Base-by-base conservation (phyloP, 2,113 vertebrate genomes). In the Hippocampus mohnikei region DNA sequence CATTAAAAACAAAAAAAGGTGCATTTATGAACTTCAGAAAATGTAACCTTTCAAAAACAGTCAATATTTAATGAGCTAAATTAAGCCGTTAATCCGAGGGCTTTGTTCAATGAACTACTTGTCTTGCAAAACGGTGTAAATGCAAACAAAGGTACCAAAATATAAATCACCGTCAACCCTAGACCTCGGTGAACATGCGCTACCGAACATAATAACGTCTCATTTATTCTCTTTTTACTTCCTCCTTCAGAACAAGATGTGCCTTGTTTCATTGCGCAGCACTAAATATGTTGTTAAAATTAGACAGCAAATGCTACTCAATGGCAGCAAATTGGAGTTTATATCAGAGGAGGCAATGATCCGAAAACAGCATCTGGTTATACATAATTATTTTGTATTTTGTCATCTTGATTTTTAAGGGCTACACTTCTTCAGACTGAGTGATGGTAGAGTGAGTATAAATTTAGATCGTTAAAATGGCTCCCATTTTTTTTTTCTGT, bases 1-100 rank as follows among this genome's bases (percentile, higher is more conserved):
- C 80, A 85, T 88, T 88, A 80, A 81, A 87, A 84, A 80, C 71
- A 72, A 74, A 85, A 85, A 86, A 86, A 70, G 78, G 70, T 50
- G 72, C 72, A 84, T 85, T 85, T 83, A 86, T 66, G 33, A 83
- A 77, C 70, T 79, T 78, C 83, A 67, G 55, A 73, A 81, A 84
- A 84, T 78, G 67, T 77, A 83, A 85, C 78, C 70, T 84, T 87
- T 90, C 74, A 82, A 78, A 71, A 87, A 79, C 73, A 81, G 82
- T 86, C 73, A 86, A 79, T 85, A 83, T 79, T 86, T 86, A 85
- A 85, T 82, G 83, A 84, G 65, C 52, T 16, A 71, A 84, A 70
- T 82, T 78, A 80, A 80, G 61, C 79, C 58, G 86, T 84, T 79
- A 82, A 82, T 85, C 72, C 74, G 69, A 40, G 12, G 63, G 66